Percentiles rank a stretch among this genome's conserved stretches.
phyloP scores from a whole-genome alignment of 35 echinoderm and acorn worm species.

The Ptychodera flava region DNA sequence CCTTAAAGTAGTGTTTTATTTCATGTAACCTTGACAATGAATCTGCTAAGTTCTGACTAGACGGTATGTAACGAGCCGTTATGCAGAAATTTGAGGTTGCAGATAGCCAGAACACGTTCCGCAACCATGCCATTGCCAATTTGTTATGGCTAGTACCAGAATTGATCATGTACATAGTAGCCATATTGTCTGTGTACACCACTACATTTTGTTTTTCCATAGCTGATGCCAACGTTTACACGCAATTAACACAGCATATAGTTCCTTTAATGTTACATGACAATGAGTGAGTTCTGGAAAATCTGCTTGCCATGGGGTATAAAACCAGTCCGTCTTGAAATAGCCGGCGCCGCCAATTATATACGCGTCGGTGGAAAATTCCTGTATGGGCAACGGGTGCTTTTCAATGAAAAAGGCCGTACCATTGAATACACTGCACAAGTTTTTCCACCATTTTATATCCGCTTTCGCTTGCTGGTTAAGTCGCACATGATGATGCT shows the following conservation, averaged over 20 bases:
- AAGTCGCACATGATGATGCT: neutral
- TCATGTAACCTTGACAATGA: neutral
- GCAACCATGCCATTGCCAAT: neutral
- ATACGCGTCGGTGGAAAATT: too few relatives aligned
- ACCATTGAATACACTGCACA: neutral
- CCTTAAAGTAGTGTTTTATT: neutral
- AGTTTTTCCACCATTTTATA: neutral
- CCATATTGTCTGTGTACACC: neutral
- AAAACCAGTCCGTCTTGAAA: neutral
- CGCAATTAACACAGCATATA: neutral
- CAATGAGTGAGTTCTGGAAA: neutral
- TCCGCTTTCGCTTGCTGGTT: neutral
- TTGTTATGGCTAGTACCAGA: neutral
- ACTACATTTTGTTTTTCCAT: neutral
- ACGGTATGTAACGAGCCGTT: neutral
- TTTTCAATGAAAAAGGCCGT: conserved; percentile 1
- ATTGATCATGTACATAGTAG: neutral
- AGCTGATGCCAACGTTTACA: neutral
- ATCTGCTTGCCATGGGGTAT: neutral
- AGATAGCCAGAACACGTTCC: neutral
- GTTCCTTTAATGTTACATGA: neutral
- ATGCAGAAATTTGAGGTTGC: neutral
- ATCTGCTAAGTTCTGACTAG: neutral
- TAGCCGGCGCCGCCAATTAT: neutral
- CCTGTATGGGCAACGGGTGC: neutral